Evolutionary conservation across 2,888 invertebrate species (phyloP).

Genomic region (Mythimna lalbum): DNA sequence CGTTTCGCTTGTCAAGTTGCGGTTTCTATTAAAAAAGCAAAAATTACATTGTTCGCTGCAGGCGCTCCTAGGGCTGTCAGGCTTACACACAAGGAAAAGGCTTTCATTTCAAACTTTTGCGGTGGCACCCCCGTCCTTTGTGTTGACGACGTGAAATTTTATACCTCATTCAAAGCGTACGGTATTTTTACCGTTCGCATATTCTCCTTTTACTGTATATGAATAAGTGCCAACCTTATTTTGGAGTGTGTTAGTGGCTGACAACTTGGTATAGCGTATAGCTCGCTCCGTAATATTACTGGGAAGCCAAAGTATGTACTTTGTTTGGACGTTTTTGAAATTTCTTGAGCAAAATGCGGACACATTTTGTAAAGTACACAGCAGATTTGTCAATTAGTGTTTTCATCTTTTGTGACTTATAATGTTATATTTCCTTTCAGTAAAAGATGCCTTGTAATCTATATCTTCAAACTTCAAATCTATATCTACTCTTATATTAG

Average conservation of each 20-base stretch:
- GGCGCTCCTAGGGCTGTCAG: slow-evolving; percentile 71
- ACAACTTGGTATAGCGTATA: slow-evolving; percentile 42
- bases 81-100: slow-evolving; percentile 65
- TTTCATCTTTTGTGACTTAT: not conserved
- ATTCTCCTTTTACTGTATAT: slow-evolving; percentile 55
- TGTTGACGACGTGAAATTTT: slow-evolving; percentile 71
- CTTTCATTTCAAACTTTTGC: slow-evolving; percentile 73
- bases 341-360: slow-evolving; percentile 31
- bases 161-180: slow-evolving; percentile 69
- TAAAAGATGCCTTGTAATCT: no score
- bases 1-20: slow-evolving; percentile 69
- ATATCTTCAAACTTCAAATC: no score
- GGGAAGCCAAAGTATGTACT: slow-evolving; percentile 27
- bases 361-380: slow-evolving; percentile 4
- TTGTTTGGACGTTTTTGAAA: slow-evolving; percentile 40
- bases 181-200: slow-evolving; percentile 63
- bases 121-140: slow-evolving; percentile 68
- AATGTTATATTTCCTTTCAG: not conserved
- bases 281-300: slow-evolving; percentile 47
- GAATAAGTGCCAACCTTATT: slow-evolving; percentile 65
- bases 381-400: slow-evolving; percentile 13
- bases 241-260: slow-evolving; percentile 59
- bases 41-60: slow-evolving; percentile 74
- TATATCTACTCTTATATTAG: no score
- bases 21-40: slow-evolving; percentile 74